These are phyloP conservation scores for Cyprinus carpio DNA, from an alignment of 2,113 vertebrate genomes.

Conservation along the genomic window DNA sequence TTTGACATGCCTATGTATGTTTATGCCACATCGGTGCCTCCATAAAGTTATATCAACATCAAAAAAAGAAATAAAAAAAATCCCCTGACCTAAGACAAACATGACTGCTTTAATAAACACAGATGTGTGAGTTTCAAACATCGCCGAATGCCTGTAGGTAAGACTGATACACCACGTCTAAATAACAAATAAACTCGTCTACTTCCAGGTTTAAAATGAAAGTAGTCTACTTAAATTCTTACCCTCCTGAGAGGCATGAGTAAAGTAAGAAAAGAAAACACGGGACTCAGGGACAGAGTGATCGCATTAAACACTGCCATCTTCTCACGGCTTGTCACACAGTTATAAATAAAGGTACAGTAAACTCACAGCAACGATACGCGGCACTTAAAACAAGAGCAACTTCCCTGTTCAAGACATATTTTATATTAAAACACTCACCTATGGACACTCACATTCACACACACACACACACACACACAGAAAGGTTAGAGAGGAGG, in stretches of 20 bases:
- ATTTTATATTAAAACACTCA: slow-evolving; percentile 46
- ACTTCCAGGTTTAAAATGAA: slow-evolving; percentile 74
- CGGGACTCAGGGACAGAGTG: slow-evolving; percentile 58
- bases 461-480: slow-evolving; percentile 21
- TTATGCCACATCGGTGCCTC: slow-evolving; percentile 64
- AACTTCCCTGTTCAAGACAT: slow-evolving; percentile 63
- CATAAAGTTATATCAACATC: slow-evolving; percentile 49
- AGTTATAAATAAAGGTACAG: slow-evolving; percentile 79
- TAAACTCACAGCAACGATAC: slow-evolving; percentile 66
- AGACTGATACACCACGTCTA: slow-evolving; percentile 46
- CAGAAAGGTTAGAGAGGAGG: slow-evolving; percentile 60
- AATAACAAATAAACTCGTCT: slow-evolving; percentile 53
- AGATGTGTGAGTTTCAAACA: slow-evolving; percentile 1
- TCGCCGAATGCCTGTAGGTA: slow-evolving; percentile 30
- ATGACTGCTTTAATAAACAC: background rate
- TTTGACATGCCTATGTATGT: slow-evolving; percentile 67
- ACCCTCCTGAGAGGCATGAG: slow-evolving; percentile 54
- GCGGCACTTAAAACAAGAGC: slow-evolving; percentile 67
- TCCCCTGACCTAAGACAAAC: slow-evolving; percentile 21
- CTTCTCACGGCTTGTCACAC: slow-evolving; percentile 73
- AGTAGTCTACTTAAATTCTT: slow-evolving; percentile 70
- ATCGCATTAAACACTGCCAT: slow-evolving; percentile 73
- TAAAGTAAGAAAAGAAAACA: slow-evolving; percentile 48
- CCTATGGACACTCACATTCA: slow-evolving; percentile 26
- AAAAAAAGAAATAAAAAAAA: slow-evolving; percentile 45